Evolutionary conservation across 2,113 vertebrate species (phyloP).

Genomic region (Dryoscopus gambensis): DNA sequence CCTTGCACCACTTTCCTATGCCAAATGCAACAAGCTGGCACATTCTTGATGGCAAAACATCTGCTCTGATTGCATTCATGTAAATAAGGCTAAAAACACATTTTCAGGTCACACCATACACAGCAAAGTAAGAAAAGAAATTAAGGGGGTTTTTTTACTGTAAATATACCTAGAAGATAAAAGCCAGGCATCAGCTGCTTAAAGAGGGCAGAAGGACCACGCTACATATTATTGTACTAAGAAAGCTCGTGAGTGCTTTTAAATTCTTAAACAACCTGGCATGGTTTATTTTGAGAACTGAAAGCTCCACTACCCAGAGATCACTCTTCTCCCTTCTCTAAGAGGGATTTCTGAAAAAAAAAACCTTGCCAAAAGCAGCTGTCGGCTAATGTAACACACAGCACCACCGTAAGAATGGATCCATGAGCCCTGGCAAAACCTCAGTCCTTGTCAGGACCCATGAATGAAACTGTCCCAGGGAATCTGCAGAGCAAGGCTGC

Average conservation of each 20-base stretch:
- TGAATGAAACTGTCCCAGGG: conserved; percentile 54
- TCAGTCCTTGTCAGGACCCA: conserved; percentile 12
- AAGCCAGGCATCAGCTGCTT: background rate
- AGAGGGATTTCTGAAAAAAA: conserved; percentile 21
- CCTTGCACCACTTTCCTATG: fast-evolving
- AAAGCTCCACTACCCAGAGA: background rate
- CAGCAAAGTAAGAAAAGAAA: background rate
- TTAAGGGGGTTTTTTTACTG: background rate
- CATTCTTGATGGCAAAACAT: background rate
- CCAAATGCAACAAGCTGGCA: background rate
- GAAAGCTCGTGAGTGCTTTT: background rate
- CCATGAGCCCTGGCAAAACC: conserved; percentile 17
- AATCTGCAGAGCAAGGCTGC: conserved; percentile 24
- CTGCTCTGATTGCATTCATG: background rate
- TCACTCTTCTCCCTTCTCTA: background rate
- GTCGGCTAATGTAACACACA: conserved; percentile 15
- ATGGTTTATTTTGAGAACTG: background rate
- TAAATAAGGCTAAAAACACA: background rate
- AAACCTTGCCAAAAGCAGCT: conserved; percentile 8
- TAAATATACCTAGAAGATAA: background rate
- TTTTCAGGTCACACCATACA: background rate
- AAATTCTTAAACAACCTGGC: conserved; percentile 9
- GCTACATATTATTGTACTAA: background rate
- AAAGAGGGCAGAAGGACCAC: background rate
- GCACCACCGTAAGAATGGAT: conserved; percentile 26